Evolutionary conservation across 2,113 vertebrate genomes (phyloP), one percentile per base, ranked within the genome.

Genomic region (Etheostoma cragini): DNA sequence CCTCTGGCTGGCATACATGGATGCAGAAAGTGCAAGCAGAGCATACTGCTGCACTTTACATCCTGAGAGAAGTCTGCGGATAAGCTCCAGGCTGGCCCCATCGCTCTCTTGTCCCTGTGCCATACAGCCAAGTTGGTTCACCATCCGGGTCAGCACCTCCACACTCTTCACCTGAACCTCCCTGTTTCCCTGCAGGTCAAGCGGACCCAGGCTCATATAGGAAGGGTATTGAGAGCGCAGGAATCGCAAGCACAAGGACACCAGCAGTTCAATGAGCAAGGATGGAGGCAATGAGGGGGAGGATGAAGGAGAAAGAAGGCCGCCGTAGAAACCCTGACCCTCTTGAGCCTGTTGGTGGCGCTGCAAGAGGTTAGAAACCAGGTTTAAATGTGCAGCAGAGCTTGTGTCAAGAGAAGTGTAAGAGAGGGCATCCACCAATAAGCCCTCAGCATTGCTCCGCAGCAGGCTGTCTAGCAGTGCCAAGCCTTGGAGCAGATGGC

Each of bases 121-220:
- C 78, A 93, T 46, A 0, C 64, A 67, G 12, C 95, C 88, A 72
- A 99, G 93, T 89, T 98, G 97, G 0, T 88, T 91, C 89, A 97
- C 91, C 24, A 99, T 84, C 8, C 96, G 90, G 3, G 97, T 97
- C 60, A 99, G 90, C 14, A 99, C 98, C 83, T 97, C 96, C 38
- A 97, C 97, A 0, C 98, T 98, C 84, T 98, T 98, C 68, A 99
- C 97, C 93, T 99, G 98, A 24, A 99, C 98, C 0, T 98, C 98
- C 11, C 96, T 92, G 95, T 99, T 99, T 56, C 95, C 97, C 16
- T 98, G 96, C 5, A 97, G 60, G 82, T 98, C 97, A 11, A 92
- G 93, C 76, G 96, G 96, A 8, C 90, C 92, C 50, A 98, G 90
- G 63, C 84, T 95, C 30, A 97, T 83, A 88, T 97, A 96, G 81